Evolutionary conservation across 2,888 invertebrate genomes (phyloP).

Genomic region (Athrips mouffetella): DNA sequence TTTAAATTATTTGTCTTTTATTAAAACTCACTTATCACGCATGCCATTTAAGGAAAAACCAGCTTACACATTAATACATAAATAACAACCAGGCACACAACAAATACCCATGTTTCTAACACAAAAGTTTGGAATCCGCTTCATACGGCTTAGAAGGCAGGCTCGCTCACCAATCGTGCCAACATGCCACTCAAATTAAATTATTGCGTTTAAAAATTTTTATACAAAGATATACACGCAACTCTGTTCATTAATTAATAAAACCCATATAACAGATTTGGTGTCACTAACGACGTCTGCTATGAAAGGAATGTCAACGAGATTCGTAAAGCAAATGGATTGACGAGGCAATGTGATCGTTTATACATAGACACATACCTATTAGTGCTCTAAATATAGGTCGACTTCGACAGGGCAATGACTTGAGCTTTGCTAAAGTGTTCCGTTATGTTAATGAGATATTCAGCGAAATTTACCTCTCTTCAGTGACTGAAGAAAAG

Average conservation of each 20-base stretch:
- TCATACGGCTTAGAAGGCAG: no score
- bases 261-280: background rate
- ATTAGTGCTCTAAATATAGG: constrained; percentile 64
- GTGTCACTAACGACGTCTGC: constrained; percentile 13
- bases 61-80: no score
- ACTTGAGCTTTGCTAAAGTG: constrained; percentile 31
- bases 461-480: background rate
- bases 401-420: constrained; percentile 52
- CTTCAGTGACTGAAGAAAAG: no score
- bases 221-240: no score
- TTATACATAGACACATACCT: no score
- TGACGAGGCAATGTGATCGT: constrained; percentile 55
- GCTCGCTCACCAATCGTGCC: no score
- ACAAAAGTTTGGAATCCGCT: no score
- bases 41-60: no score
- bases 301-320: constrained; percentile 47
- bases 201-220: background rate
- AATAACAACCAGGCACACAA: no score
- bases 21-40: no score
- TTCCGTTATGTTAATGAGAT: constrained; percentile 12
- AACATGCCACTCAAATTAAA: background rate
- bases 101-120: no score
- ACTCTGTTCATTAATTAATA: background rate
- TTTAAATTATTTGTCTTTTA: no score
- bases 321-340: constrained; percentile 55